Evolutionary conservation across 2,113 vertebrate genomes (phyloP).

Genomic region (Xiphias gladius): DNA sequence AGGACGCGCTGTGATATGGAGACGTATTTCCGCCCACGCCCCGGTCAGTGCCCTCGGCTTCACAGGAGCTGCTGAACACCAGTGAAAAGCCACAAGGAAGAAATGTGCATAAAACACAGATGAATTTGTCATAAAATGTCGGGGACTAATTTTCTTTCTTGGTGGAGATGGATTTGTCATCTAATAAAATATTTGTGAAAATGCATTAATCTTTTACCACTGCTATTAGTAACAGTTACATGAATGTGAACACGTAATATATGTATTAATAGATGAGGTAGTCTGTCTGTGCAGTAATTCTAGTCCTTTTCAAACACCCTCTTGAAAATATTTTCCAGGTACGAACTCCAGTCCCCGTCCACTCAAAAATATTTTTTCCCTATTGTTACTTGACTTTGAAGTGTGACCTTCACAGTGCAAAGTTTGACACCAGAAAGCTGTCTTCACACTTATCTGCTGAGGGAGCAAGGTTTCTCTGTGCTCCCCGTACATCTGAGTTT

Average conservation of each 20-base stretch:
- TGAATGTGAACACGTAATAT: neutral
- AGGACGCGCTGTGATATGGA: conserved; percentile 28
- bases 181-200: neutral
- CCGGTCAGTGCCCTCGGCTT: conserved; percentile 13
- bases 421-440: too few species aligned
- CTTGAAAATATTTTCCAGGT: neutral
- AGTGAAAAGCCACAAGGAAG: neutral
- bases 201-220: neutral
- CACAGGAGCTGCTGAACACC: conserved; percentile 15
- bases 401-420: too few species aligned
- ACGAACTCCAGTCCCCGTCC: too few species aligned
- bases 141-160: neutral
- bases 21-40: conserved; percentile 21
- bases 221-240: neutral
- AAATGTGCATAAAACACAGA: neutral
- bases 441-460: too few species aligned
- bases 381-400: too few species aligned
- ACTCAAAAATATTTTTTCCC: too few species aligned
- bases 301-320: neutral
- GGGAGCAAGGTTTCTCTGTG: neutral
- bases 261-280: neutral
- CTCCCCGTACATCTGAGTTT: neutral
- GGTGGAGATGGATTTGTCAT: neutral
- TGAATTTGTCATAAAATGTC: neutral
- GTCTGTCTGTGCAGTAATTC: neutral